Evolutionary conservation across 2,797 vertebrate genomes (phyloP).

Genomic region (Linurgus olivaceus): DNA sequence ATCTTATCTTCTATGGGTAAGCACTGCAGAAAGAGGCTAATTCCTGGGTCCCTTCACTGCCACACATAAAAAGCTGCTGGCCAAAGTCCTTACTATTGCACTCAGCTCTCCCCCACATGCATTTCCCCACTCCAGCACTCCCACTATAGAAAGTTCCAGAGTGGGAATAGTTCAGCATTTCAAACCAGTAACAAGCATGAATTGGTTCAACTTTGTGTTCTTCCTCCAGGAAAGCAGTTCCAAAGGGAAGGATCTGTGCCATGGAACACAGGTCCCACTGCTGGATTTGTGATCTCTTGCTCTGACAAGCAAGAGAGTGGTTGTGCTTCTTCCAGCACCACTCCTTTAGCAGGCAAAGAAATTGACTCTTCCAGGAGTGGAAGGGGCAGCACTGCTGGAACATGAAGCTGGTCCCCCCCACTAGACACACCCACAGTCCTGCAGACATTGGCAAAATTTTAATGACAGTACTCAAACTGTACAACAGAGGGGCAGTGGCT

Average conservation of each 20-base stretch:
- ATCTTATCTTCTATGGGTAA: background rate
- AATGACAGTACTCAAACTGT: conserved; percentile 61
- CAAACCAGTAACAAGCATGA: background rate
- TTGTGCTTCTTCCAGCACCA: background rate
- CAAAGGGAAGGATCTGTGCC: background rate
- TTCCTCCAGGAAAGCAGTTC: background rate
- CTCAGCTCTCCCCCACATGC: fast-evolving
- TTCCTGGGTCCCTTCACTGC: background rate
- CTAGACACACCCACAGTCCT: background rate
- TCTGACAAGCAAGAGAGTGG: background rate
- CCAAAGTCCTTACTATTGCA: fast-evolving
- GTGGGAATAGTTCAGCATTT: background rate
- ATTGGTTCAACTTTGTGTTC: background rate
- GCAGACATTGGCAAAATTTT: conserved; percentile 46
- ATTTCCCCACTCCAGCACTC: background rate
- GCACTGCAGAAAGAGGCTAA: background rate
- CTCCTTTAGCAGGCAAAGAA: fast-evolving
- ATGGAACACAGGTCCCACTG: fast-evolving
- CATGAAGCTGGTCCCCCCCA: fast-evolving
- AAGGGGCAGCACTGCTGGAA: background rate
- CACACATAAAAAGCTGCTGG: background rate
- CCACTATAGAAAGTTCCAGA: fast-evolving
- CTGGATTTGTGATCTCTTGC: background rate
- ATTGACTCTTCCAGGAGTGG: fast-evolving
- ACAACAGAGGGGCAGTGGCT: conserved; percentile 34